Evolutionary conservation across 2,113 vertebrate species (phyloP).

Genomic region (Bos javanicus): DNA sequence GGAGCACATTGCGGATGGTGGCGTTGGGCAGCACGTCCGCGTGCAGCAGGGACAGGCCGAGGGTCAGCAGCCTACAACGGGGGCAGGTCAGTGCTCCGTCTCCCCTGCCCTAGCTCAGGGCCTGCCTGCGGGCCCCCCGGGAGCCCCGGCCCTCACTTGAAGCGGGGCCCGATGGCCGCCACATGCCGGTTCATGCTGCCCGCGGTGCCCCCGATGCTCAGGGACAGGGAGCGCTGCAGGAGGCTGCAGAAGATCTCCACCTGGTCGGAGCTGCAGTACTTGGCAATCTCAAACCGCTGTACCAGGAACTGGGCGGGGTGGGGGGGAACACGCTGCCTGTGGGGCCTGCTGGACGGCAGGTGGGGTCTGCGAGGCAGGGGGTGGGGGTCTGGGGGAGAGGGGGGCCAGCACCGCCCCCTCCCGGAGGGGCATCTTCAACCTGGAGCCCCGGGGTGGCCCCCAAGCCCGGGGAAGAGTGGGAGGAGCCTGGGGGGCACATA

Average conservation of each 20-base stretch:
- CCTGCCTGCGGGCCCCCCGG: background rate
- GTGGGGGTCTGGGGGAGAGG: background rate
- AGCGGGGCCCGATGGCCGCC: constrained; percentile 94
- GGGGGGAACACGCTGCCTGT: background rate
- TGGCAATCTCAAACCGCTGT: constrained; percentile 97
- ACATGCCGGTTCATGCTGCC: constrained; percentile 93
- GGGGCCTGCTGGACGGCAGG: background rate
- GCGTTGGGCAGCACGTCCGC: constrained; percentile 95
- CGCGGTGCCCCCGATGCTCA: constrained; percentile 91
- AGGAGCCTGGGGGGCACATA: constrained; percentile 63
- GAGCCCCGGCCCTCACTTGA: constrained; percentile 81
- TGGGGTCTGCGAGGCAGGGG: background rate
- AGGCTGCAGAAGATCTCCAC: constrained; percentile 96
- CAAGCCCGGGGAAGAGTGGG: no score
- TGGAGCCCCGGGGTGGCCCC: background rate
- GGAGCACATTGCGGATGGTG: constrained; percentile 94
- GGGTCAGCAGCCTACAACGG: constrained; percentile 86
- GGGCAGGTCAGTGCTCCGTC: background rate
- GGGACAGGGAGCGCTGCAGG: constrained; percentile 91
- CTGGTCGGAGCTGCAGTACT: constrained; percentile 97
- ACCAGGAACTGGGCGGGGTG: constrained; percentile 87
- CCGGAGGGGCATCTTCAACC: background rate
- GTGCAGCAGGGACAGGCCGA: constrained; percentile 94
- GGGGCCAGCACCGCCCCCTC: background rate
- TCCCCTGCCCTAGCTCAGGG: no score